phyloP scores from a whole-genome alignment of 2,113 vertebrate species.

The Carollia perspicillata region DNA sequence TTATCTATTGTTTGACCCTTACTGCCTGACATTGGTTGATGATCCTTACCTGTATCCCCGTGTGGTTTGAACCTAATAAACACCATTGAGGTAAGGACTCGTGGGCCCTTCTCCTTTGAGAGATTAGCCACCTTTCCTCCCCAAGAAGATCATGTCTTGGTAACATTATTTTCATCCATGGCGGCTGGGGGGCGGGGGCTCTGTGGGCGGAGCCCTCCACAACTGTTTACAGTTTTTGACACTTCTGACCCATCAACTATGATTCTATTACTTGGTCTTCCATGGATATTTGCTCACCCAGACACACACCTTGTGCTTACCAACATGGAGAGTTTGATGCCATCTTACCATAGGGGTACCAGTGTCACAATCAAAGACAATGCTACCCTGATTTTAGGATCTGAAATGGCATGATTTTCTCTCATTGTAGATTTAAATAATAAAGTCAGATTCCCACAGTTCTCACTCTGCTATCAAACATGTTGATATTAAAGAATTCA shows the following conservation, averaged over 20 bases:
- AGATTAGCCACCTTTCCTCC: too few relatives aligned
- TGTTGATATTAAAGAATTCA: constrained; percentile 16
- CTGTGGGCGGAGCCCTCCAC: too few relatives aligned
- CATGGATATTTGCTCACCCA: neutral
- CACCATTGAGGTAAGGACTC: too few relatives aligned
- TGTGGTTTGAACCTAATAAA: too few relatives aligned
- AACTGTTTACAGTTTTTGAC: neutral
- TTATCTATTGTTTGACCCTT: too few relatives aligned
- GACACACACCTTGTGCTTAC: neutral
- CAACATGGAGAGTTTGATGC: neutral
- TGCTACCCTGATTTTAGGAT: neutral
- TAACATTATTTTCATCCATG: too few relatives aligned
- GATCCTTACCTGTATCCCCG: too few relatives aligned
- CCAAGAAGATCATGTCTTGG: too few relatives aligned
- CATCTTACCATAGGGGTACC: neutral
- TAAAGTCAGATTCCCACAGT: neutral
- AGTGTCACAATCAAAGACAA: neutral
- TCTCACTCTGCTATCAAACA: neutral
- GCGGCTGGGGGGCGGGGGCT: too few relatives aligned
- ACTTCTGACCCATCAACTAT: neutral
- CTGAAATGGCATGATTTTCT: neutral
- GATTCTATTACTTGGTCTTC: neutral
- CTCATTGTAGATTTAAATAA: neutral
- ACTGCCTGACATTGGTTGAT: too few relatives aligned
- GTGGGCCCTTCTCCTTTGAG: too few relatives aligned